A percentile compares a stretch with the other conserved stretches of the same genome.
These are phyloP conservation scores for Oostethus manadensis DNA, from an alignment of 2,113 vertebrate species.

Conservation along the genomic window DNA sequence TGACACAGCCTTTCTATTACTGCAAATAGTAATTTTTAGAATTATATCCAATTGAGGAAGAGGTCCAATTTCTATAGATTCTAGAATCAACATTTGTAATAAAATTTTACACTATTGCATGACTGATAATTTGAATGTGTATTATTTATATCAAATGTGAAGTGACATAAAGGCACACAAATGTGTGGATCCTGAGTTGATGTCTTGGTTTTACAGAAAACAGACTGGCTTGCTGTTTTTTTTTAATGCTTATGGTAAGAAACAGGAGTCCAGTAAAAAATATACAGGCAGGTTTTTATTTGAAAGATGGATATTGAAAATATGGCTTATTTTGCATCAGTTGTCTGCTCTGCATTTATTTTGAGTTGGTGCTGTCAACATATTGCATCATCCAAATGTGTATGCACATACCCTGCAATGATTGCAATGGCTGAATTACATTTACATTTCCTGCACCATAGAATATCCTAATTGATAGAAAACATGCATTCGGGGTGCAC, in stretches of 20 bases:
- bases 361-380: constrained; percentile 8
- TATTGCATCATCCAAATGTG: constrained; percentile 38
- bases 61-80: constrained; percentile 2
- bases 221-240: neutral
- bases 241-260: constrained; percentile 9
- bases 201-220: constrained; percentile 7
- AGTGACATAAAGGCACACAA: neutral
- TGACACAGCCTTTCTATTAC: constrained; percentile 1
- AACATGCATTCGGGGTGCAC: neutral
- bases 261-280: neutral
- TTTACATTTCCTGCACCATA: neutral
- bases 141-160: constrained; percentile 16
- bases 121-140: constrained; percentile 5
- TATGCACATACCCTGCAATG: neutral
- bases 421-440: neutral
- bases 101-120: constrained; percentile 11
- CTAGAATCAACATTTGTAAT: constrained; percentile 1
- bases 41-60: constrained; percentile 1
- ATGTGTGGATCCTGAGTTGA: too few relatives aligned
- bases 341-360: constrained; percentile 35
- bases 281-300: constrained; percentile 26
- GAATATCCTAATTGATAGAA: neutral
- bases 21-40: neutral
- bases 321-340: constrained; percentile 22
- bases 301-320: constrained; percentile 7